Conservation (phyloP, 2,113 vertebrate species). For the Tyto alba region DNA sequence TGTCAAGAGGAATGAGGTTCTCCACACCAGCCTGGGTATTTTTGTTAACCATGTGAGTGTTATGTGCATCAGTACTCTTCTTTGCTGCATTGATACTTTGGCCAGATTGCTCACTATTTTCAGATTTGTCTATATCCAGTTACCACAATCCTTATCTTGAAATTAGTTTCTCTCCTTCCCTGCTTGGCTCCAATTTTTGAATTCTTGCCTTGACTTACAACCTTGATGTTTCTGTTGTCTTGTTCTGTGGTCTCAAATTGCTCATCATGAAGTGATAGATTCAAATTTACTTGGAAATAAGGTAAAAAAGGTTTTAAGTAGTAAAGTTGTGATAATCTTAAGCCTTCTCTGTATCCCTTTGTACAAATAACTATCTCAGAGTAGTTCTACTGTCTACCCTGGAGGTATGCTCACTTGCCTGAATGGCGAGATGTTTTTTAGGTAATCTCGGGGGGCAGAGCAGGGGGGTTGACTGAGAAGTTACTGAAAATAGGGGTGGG, state of each 20-base stretch:
- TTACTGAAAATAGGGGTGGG: not conserved
- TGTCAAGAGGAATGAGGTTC: not conserved
- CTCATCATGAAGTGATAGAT: not conserved
- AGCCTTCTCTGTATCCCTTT: not conserved
- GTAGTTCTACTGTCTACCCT: not conserved
- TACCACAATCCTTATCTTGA: not conserved
- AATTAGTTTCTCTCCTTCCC: not conserved
- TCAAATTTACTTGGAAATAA: not conserved
- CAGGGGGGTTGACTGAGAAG: not conserved
- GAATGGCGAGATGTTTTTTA: not conserved
- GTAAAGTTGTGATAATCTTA: not conserved
- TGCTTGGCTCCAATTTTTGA: not conserved
- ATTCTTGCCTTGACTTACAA: not conserved
- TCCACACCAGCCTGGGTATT: not conserved
- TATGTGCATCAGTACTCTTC: not conserved
- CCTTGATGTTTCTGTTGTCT: not conserved
- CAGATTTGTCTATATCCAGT: not conserved
- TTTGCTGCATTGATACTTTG: not conserved
- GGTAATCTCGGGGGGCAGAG: not conserved
- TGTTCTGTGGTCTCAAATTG: not conserved
- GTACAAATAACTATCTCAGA: not conserved
- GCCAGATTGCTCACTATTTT: not conserved
- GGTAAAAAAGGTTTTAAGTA: not conserved
- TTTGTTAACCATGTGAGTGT: not conserved
- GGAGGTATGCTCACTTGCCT: not conserved